Base-by-base conservation (phyloP, 2,888 invertebrate species). In the Gibbula magus region DNA sequence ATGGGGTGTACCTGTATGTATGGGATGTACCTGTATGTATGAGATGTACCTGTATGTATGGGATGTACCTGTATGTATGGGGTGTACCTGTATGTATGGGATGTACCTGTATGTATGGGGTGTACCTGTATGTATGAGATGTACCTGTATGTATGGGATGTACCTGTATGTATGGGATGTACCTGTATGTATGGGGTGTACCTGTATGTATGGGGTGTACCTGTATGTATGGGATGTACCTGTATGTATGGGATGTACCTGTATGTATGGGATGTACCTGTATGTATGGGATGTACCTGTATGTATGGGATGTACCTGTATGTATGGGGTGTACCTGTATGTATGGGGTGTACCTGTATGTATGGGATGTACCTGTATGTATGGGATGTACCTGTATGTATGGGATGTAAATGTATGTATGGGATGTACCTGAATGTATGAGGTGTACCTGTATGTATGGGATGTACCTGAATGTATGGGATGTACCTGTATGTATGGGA, bases 141-240 rank as follows among this genome's bases (percentile, higher is more conserved):
- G 35, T 93, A 95, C 96, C 96, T 61, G 96, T 96, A 86, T 97
- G n/a, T n/a, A n/a, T n/a, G n/a, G n/a, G n/a, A n/a, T n/a, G n/a
- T n/a, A n/a, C n/a, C n/a, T n/a, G n/a, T n/a, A n/a, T n/a, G 97
- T 90, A 98, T 97, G 0, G 98, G 97, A 93, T 98, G 96, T 93
- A 35, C 7, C 35, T 5, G 3, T 35, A 7, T 35, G 35, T 5
- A 35, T 35, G 35, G 35, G 35, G 7, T 35, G 35, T 93, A 95
- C 96, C 96, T 61, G 96, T 96, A 86, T 97, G n/a, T n/a, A n/a
- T n/a, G n/a, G n/a, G n/a, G n/a, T n/a, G n/a, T n/a, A n/a, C n/a
- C n/a, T n/a, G n/a, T n/a, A n/a, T n/a, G 97, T 90, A 98, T 97
- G 0, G 98, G 97, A 93, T 98, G 96, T 93, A 35, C 7, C 35